These are phyloP conservation scores for Dromococcyx pavoninus DNA, from an alignment of 2,797 vertebrate genomes.

Conservation along the genomic window DNA sequence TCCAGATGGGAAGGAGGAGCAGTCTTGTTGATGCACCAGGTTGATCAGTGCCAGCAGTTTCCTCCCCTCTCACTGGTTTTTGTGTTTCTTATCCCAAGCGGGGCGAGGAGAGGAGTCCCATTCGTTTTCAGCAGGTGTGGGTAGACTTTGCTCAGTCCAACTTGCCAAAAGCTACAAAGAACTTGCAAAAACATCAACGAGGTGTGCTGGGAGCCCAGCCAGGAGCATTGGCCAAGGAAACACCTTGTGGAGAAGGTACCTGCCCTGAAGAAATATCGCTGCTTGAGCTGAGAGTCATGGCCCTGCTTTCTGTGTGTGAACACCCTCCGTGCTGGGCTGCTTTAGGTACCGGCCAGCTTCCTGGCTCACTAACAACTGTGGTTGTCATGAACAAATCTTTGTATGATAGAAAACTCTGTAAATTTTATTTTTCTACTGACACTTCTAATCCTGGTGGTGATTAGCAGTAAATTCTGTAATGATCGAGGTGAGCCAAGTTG, in stretches of 20 bases:
- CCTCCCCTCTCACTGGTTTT: not conserved
- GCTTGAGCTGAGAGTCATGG: not conserved
- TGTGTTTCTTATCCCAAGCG: not conserved
- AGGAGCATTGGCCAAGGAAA: fast-evolving
- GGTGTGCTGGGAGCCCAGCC: not conserved
- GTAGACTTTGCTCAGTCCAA: not conserved
- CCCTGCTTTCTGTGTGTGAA: not conserved
- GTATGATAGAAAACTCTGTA: conserved; percentile 56
- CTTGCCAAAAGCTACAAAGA: not conserved
- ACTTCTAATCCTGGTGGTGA: conserved; percentile 68
- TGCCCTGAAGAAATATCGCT: fast-evolving
- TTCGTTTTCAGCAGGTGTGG: not conserved
- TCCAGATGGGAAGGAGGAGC: not conserved
- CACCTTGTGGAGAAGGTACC: not conserved
- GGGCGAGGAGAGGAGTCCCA: not conserved
- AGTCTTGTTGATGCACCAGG: not conserved
- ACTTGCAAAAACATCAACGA: not conserved
- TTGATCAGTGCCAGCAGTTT: fast-evolving
- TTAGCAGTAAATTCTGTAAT: conserved; percentile 72
- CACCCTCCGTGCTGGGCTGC: not conserved
- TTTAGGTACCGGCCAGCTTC: not conserved
- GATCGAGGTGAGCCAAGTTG: fast-evolving
- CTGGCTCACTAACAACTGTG: not conserved
- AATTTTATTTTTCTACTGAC: conserved; percentile 81
- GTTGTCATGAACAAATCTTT: conserved; percentile 68